These are phyloP conservation scores for Apamea sordens DNA, from an alignment of 2,888 invertebrate species.

Conservation along the genomic window DNA sequence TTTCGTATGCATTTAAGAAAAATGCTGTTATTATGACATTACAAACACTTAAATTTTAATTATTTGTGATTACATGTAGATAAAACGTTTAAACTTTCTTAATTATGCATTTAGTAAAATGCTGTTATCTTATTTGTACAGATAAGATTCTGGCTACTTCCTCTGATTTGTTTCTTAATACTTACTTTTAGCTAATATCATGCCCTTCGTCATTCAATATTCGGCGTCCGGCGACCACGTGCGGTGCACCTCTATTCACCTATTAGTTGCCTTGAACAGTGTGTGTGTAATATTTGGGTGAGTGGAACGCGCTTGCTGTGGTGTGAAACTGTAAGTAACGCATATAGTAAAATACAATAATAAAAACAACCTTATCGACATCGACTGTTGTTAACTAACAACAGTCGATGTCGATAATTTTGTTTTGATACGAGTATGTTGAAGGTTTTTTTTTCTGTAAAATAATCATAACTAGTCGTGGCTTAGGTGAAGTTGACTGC, in stretches of 20 bases:
- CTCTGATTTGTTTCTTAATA: neutral
- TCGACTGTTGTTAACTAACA: no score
- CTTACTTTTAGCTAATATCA: neutral
- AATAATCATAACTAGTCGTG: neutral
- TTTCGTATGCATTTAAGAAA: no score
- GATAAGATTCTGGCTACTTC: neutral
- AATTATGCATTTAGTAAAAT: no score
- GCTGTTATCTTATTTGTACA: no score
- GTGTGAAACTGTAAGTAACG: slow-evolving; percentile 32
- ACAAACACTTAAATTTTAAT: no score
- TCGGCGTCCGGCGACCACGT: neutral
- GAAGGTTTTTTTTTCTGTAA: neutral
- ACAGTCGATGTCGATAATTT: no score
- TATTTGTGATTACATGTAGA: no score
- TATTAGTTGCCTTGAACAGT: slow-evolving; percentile 22
- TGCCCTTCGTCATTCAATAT: slow-evolving; percentile 12
- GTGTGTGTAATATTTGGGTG: neutral
- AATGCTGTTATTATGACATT: no score
- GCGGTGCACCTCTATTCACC: slow-evolving; percentile 11
- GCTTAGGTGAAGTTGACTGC: neutral
- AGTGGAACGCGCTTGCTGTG: slow-evolving; percentile 18
- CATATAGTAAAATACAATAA: neutral
- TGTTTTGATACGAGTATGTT: no score
- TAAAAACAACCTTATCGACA: neutral
- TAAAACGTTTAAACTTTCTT: no score